phyloP scores from a whole-genome alignment of 1,140 invertebrate genomes.

The Thalassaphorura encarpata region DNA sequence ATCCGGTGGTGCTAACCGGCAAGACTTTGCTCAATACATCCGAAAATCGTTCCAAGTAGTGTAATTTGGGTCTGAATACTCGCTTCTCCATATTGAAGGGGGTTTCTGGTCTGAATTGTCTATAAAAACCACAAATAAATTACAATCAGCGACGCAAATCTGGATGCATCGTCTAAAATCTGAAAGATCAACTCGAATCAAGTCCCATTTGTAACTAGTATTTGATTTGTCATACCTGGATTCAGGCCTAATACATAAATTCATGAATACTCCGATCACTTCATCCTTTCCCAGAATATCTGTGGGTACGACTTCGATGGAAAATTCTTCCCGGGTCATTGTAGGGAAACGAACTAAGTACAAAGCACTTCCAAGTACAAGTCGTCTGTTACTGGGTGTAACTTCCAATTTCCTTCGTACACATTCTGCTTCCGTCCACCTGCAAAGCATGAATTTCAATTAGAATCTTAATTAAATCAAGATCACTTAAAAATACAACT shows the following conservation, averaged over 20 bases:
- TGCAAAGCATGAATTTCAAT: constrained; percentile 29
- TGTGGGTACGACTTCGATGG: constrained; percentile 63
- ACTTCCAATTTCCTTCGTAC: constrained; percentile 50
- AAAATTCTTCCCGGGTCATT: constrained; percentile 83
- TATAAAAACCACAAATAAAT: constrained; percentile 1
- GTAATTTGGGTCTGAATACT: constrained; percentile 27
- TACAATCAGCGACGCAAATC: background rate
- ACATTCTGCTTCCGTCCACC: constrained; percentile 76
- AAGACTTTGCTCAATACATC: constrained; percentile 31
- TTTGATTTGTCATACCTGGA: constrained; percentile 54
- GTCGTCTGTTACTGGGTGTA: constrained; percentile 57
- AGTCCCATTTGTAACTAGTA: constrained; percentile 60
- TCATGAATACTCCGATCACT: constrained; percentile 67
- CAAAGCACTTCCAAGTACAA: constrained; percentile 58
- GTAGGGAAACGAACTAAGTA: constrained; percentile 70
- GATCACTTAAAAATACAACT: too few relatives aligned
- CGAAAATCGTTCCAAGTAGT: constrained; percentile 25
- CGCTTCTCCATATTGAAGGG: constrained; percentile 22
- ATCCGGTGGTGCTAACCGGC: background rate
- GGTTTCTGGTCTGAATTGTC: constrained; percentile 22
- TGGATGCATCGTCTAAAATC: background rate
- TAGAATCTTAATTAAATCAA: background rate
- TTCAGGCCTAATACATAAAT: constrained; percentile 54
- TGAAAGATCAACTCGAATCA: constrained; percentile 20
- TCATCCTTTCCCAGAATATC: constrained; percentile 65